A percentile compares a stretch with the other conserved stretches of the same genome.
Conservation (phyloP, 2,888 invertebrate species). For the Schizotus pectinicornis region DNA sequence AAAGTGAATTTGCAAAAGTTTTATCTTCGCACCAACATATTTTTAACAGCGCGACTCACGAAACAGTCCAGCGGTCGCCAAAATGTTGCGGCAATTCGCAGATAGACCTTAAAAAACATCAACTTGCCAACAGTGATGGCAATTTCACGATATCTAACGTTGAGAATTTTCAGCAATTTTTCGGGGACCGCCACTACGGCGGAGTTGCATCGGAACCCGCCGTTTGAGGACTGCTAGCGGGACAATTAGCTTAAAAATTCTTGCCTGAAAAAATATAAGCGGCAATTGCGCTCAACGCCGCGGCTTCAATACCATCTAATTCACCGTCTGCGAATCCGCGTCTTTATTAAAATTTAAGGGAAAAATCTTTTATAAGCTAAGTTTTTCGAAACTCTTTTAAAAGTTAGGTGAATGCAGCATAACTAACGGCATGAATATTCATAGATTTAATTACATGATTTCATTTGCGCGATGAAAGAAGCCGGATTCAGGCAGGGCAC, state of each 20-base stretch:
- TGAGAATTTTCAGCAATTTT: no score
- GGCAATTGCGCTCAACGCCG: conserved; percentile 33
- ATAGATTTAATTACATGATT: conserved; percentile 31
- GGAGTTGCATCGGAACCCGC: not conserved
- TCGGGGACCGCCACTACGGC: not conserved
- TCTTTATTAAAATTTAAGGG: conserved; percentile 36
- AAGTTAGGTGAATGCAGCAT: conserved; percentile 35
- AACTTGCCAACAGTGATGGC: not conserved
- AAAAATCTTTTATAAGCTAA: conserved; percentile 29
- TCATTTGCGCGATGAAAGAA: conserved; percentile 19
- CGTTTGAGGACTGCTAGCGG: conserved; percentile 20
- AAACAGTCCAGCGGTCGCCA: conserved; percentile 12
- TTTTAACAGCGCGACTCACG: conserved; percentile 22
- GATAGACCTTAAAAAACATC: not conserved
- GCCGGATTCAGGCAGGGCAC: conserved; percentile 15
- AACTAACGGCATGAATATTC: conserved; percentile 39
- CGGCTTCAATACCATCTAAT: conserved; percentile 38
- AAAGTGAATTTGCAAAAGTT: conserved; percentile 31
- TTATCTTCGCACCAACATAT: conserved; percentile 28
- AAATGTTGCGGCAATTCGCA: conserved; percentile 6
- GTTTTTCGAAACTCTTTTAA: conserved; percentile 30
- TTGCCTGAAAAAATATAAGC: conserved; percentile 35
- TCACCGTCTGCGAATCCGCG: conserved; percentile 36
- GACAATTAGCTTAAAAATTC: conserved; percentile 35
- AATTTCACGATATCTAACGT: no score